These are phyloP conservation scores for Trinorchestia longiramus DNA, from an alignment of 1,140 invertebrate genomes.

Conservation along the genomic window DNA sequence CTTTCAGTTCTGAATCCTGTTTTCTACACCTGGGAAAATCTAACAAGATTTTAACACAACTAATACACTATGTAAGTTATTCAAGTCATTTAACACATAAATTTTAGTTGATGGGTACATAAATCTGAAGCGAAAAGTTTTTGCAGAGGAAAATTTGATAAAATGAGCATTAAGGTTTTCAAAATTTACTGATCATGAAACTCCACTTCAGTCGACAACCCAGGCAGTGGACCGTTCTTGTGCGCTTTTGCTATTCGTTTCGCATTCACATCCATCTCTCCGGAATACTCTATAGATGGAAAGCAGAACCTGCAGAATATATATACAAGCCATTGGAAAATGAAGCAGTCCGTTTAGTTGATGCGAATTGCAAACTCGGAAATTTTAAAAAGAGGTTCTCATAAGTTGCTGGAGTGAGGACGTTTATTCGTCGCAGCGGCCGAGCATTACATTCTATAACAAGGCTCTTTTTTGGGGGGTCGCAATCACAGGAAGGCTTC, in stretches of 20 bases:
- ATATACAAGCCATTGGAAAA: background rate
- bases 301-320: background rate
- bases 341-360: background rate
- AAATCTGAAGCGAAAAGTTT: background rate
- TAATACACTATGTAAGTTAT: background rate
- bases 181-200: background rate
- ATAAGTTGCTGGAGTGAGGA: background rate
- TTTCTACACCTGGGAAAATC: background rate
- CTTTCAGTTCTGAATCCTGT: background rate
- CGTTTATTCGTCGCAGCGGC: background rate
- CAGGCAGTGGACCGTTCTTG: too few relatives aligned
- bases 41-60: background rate
- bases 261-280: background rate
- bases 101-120: background rate
- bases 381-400: background rate
- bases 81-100: background rate
- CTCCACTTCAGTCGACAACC: background rate
- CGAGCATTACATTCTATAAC: background rate
- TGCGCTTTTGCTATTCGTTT: background rate
- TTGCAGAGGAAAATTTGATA: too few relatives aligned
- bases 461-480: background rate
- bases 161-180: too few relatives aligned
- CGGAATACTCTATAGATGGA: background rate
- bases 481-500: constrained; percentile 4
- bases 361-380: background rate